Percentiles rank a stretch among this genome's conserved stretches.
Evolutionary conservation across 92 coral and sea anemone species (phyloP).

Genomic region (Actinernus sp.): DNA sequence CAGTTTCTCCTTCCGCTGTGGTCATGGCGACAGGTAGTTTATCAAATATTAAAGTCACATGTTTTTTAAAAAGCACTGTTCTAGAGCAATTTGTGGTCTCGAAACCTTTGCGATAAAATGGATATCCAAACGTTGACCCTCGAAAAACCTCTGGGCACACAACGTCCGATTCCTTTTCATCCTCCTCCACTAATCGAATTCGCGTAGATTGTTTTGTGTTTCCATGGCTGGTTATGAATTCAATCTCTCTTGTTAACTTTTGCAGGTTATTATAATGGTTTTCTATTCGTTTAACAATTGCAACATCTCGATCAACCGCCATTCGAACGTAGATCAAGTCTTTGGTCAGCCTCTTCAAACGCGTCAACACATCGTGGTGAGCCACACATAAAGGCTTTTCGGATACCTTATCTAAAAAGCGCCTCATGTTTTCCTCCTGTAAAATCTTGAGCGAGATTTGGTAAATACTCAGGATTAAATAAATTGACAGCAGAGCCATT

Average conservation of each 20-base stretch:
- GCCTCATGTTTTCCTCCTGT: constrained; percentile 25
- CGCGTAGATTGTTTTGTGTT: neutral
- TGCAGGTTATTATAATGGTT: constrained; percentile 80
- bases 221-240: constrained; percentile 55
- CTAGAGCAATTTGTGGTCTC: constrained; percentile 62
- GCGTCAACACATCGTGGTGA: constrained; percentile 34
- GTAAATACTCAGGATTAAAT: constrained; percentile 48
- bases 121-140: constrained; percentile 84
- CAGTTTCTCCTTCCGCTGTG: constrained; percentile 21
- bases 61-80: constrained; percentile 28
- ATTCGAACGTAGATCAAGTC: constrained; percentile 69
- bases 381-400: constrained; percentile 73
- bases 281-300: constrained; percentile 72
- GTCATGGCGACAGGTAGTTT: constrained; percentile 38
- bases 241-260: constrained; percentile 72
- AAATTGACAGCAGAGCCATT: constrained; percentile 24
- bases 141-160: constrained; percentile 85
- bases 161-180: constrained; percentile 27
- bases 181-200: neutral
- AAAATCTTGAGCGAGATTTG: constrained; percentile 43
- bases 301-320: constrained; percentile 61
- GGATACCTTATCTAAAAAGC: constrained; percentile 20
- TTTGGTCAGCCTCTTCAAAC: constrained; percentile 52
- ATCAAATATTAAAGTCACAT: constrained; percentile 84
- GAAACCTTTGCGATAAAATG: constrained; percentile 83